These are phyloP conservation scores for Myotis pilosus DNA, from an alignment of 2,797 vertebrate genomes.

Conservation along the genomic window DNA sequence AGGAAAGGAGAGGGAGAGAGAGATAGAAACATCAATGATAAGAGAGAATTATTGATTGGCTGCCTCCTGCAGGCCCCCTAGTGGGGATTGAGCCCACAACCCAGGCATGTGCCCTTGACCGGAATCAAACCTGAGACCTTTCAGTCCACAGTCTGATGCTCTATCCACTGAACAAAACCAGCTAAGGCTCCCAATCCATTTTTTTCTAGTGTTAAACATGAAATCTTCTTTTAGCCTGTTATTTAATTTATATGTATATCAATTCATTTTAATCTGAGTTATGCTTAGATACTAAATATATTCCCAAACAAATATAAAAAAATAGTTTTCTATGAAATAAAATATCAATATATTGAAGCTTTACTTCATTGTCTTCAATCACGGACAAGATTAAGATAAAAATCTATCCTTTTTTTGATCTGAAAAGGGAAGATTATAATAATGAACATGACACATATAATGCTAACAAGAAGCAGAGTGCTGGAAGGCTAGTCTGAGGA, in stretches of 20 bases:
- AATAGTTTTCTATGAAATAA: conserved; percentile 37
- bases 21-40: too few relatives aligned
- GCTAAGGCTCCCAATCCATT: background rate
- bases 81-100: too few relatives aligned
- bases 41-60: too few relatives aligned
- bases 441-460: background rate
- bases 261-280: conserved; percentile 47
- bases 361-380: background rate
- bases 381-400: conserved; percentile 2
- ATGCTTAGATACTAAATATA: background rate
- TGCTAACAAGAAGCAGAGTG: background rate
- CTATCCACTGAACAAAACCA: too few relatives aligned
- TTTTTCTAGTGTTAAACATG: background rate
- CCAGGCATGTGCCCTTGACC: too few relatives aligned
- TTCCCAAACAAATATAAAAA: background rate
- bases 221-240: background rate
- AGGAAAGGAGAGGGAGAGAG: too few relatives aligned
- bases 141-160: too few relatives aligned
- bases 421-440: background rate
- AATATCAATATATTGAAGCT: conserved; percentile 35
- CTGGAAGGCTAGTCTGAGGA: background rate
- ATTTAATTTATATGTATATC: background rate
- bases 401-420: background rate
- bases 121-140: too few relatives aligned
- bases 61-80: too few relatives aligned